Evolutionary conservation across 2,113 vertebrate species (phyloP), one percentile per base, ranked within the genome.

Genomic region (Oncorhynchus kisutch): DNA sequence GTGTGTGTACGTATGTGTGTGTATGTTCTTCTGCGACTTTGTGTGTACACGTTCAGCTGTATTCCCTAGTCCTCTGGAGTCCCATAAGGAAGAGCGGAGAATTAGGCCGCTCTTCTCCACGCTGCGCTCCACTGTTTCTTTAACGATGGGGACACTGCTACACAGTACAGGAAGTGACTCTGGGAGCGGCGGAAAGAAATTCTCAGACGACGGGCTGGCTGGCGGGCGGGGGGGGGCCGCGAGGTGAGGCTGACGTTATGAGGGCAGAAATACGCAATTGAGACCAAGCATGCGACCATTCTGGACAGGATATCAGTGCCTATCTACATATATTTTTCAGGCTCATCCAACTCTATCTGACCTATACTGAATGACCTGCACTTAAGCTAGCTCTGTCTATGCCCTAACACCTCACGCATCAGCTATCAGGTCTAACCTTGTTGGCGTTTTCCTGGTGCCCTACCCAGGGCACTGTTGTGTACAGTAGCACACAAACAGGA

Each of bases 81-180:
- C 70, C 27, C 81, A 87, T 90, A 90, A 93, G 88, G 90, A 91
- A 90, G 85, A 87, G 79, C 67, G 13, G 8, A 84, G 76, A 80
- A 70, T 83, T 89, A 76, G 77, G 79, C 74, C 16, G 77, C 83
- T 78, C 81, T 75, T 84, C 76, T 85, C 66, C 78, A 81, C 78
- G 45, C 81, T 82, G 73, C 73, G 80, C 79, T 31, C 74, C 59
- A 22, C 59, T 60, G n/a, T 71, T 84, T 85, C 80, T 59, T 59
- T 85, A 84, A 75, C 81, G 70, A 84, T 76, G 71, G 81, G 82
- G 87, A 91, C 89, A 85, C 84, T 70, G 71, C 84, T 77, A 87
- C 68, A 1, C 79, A 57, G 82, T 84, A 81, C 87, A 89, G 92
- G 92, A 94, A 91, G 88, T 82, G 72, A 80, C 88, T 84, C 74